These are phyloP conservation scores for Petrolisthes cinctipes DNA, from an alignment of 2,888 invertebrate species.

Conservation along the genomic window DNA sequence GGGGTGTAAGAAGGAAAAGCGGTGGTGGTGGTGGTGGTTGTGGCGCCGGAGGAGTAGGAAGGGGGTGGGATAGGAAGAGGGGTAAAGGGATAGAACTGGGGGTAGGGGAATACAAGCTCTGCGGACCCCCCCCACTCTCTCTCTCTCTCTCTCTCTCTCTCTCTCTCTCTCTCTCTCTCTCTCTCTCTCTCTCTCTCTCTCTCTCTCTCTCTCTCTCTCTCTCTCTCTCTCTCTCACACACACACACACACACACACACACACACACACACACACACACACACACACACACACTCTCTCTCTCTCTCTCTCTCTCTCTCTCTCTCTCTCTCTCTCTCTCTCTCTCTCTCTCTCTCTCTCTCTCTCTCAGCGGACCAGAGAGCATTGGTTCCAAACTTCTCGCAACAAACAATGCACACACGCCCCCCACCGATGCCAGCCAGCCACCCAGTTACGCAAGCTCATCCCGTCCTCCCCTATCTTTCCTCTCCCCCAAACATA, in stretches of 20 bases:
- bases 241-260: neutral
- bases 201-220: no score
- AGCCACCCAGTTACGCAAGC: no score
- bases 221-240: neutral
- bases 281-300: neutral
- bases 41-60: neutral
- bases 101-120: neutral
- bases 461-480: no score
- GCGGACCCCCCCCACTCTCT: neutral
- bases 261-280: neutral
- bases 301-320: neutral
- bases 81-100: neutral
- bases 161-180: conserved; percentile 1
- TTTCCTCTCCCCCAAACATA: no score
- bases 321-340: conserved; percentile 13
- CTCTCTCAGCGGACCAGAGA: no score
- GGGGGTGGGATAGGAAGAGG: neutral
- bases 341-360: neutral
- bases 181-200: no score
- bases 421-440: no score
- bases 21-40: neutral
- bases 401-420: no score
- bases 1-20: neutral
- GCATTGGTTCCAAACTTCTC: no score
- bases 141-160: neutral